Evolutionary conservation across 2,113 vertebrate species (phyloP).

Genomic region (Nannobrachium achirus): DNA sequence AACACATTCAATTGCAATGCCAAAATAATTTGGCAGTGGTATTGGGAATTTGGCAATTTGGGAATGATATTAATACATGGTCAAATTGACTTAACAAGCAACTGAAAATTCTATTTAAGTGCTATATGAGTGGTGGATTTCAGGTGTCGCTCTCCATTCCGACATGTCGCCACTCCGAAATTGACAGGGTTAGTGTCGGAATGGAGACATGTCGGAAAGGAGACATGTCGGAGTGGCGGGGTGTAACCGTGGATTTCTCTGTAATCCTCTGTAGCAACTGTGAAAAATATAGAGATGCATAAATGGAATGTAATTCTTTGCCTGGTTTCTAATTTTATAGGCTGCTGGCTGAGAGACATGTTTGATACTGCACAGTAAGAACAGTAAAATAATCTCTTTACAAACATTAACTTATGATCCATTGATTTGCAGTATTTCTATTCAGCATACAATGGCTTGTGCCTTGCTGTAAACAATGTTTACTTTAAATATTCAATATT

Average conservation of each 20-base stretch:
- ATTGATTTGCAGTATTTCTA: constrained; percentile 70
- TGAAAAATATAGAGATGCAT: constrained; percentile 20
- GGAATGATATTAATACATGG: constrained; percentile 72
- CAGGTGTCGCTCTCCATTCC: no score
- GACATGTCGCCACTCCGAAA: no score
- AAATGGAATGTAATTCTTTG: constrained; percentile 79
- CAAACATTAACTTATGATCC: constrained; percentile 61
- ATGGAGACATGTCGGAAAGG: no score
- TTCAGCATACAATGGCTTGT: constrained; percentile 83
- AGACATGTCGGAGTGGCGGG: no score
- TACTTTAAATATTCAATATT: constrained; percentile 86
- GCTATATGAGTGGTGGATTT: constrained; percentile 47
- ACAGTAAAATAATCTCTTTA: constrained; percentile 69
- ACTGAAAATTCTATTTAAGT: constrained; percentile 71
- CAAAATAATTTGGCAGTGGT: no score
- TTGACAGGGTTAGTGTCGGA: no score
- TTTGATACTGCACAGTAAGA: constrained; percentile 81
- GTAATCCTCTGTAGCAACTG: constrained; percentile 15
- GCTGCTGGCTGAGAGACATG: constrained; percentile 68
- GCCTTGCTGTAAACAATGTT: constrained; percentile 86
- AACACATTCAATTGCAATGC: no score
- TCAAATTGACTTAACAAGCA: constrained; percentile 82
- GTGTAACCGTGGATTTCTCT: no score
- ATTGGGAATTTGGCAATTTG: no score
- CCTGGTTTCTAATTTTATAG: constrained; percentile 68